Conservation (phyloP, 2,888 invertebrate genomes). For the Tenthredo scrophulariae region DNA sequence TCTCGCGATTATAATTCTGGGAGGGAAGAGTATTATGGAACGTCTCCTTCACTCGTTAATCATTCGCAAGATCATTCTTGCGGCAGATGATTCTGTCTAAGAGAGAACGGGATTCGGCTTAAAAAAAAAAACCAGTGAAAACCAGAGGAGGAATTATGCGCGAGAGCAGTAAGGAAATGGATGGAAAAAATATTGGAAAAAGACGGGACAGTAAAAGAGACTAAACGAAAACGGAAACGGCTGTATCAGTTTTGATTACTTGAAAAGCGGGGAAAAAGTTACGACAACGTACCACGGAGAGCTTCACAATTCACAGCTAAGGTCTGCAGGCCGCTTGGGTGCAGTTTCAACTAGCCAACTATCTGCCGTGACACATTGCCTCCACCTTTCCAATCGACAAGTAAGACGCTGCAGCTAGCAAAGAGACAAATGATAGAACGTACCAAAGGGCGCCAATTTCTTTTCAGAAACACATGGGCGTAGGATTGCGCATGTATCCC, state of each 20-base stretch:
- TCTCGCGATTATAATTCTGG: background rate
- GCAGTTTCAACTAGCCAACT: constrained; percentile 39
- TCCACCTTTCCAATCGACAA: constrained; percentile 13
- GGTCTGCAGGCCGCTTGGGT: constrained; percentile 22
- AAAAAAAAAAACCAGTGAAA: background rate
- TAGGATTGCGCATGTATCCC: background rate
- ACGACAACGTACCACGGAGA: background rate
- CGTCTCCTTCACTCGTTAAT: background rate
- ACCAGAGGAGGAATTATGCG: background rate
- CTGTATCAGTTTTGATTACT: constrained; percentile 37
- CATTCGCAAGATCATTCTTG: background rate
- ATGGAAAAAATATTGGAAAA: background rate
- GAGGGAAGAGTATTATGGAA: background rate
- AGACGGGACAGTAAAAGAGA: background rate
- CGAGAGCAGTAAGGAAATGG: background rate
- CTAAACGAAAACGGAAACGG: constrained; percentile 14
- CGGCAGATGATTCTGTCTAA: background rate
- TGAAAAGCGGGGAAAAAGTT: constrained; percentile 6
- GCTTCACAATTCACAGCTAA: constrained; percentile 11
- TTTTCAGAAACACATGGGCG: constrained; percentile 1
- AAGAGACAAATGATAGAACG: constrained; percentile 10
- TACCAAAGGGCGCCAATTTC: constrained; percentile 34
- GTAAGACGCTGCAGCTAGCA: constrained; percentile 25
- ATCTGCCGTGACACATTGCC: constrained; percentile 4
- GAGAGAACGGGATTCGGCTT: background rate